Conservation (phyloP, 1,140 invertebrate species). For the Trichoplusia ni region DNA sequence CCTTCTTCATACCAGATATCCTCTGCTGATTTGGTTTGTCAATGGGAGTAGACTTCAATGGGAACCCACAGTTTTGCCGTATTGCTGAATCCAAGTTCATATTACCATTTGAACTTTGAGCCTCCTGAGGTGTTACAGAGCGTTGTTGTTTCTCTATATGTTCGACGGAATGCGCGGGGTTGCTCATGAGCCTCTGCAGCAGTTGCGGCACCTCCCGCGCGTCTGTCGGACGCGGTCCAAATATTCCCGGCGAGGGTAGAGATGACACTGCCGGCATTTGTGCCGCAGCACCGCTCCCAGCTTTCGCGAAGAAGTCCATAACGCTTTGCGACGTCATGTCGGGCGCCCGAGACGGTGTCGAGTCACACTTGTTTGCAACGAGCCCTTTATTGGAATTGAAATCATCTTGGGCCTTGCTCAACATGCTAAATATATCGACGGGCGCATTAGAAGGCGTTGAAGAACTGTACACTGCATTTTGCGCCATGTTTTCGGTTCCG, state of each 20-base stretch:
- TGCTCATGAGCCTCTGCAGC: constrained; percentile 88
- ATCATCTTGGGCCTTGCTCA: constrained; percentile 94
- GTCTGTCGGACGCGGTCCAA: constrained; percentile 76
- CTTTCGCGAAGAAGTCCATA: constrained; percentile 92
- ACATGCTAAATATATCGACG: constrained; percentile 93
- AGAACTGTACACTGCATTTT: constrained; percentile 55
- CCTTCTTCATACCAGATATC: constrained; percentile 59
- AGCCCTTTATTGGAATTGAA: constrained; percentile 84
- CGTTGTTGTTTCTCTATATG: constrained; percentile 94
- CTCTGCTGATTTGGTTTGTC: constrained; percentile 70
- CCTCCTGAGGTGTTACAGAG: constrained; percentile 85
- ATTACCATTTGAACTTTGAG: constrained; percentile 68
- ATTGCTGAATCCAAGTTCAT: constrained; percentile 59
- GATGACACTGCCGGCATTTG: constrained; percentile 81
- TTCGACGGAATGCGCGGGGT: constrained; percentile 91
- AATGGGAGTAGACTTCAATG: constrained; percentile 75
- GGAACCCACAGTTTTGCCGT: constrained; percentile 65
- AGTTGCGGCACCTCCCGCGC: constrained; percentile 81
- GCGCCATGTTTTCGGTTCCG: constrained; percentile 69
- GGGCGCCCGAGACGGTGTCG: constrained; percentile 63
- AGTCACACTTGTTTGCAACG: constrained; percentile 55
- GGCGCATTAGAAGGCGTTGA: constrained; percentile 57
- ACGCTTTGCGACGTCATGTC: constrained; percentile 88
- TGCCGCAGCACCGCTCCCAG: constrained; percentile 84
- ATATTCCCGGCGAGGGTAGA: constrained; percentile 75